These are phyloP conservation scores for Misgurnus mizolepis DNA, from an alignment of 2,113 vertebrate genomes.

Conservation along the genomic window DNA sequence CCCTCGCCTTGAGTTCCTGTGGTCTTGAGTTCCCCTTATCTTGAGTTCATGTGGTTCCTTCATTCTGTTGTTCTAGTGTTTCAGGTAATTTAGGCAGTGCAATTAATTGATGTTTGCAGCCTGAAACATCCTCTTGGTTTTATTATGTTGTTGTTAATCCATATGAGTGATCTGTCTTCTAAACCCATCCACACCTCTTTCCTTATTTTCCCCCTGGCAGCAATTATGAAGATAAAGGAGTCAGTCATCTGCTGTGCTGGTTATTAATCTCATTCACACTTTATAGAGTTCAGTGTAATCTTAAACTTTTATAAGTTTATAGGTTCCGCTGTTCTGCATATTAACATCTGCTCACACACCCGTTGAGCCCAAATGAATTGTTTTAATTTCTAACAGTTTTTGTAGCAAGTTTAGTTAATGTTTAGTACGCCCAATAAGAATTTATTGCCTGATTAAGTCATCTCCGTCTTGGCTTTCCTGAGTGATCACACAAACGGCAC, in stretches of 20 bases:
- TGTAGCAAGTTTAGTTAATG: neutral
- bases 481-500: neutral
- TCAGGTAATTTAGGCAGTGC: neutral
- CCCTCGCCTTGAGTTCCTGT: neutral
- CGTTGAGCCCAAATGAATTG: no score
- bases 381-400: neutral
- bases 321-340: neutral
- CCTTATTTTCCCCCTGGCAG: neutral
- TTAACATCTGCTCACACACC: no score
- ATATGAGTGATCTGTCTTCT: neutral
- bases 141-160: constrained; percentile 16
- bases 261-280: constrained; percentile 43
- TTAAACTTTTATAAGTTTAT: neutral
- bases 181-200: neutral
- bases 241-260: neutral
- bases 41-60: neutral
- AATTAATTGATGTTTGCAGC: neutral
- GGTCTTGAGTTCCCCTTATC: neutral
- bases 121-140: constrained; percentile 1
- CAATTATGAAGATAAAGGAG: constrained; percentile 14
- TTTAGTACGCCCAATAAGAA: constrained; percentile 1
- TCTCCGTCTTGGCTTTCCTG: neutral
- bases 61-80: neutral
- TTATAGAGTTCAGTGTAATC: constrained; percentile 30
- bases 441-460: constrained; percentile 4